Percentiles rank a stretch among this genome's conserved stretches.
Conservation (phyloP, 2,888 invertebrate genomes). For the Drosophila tanythrix region DNA sequence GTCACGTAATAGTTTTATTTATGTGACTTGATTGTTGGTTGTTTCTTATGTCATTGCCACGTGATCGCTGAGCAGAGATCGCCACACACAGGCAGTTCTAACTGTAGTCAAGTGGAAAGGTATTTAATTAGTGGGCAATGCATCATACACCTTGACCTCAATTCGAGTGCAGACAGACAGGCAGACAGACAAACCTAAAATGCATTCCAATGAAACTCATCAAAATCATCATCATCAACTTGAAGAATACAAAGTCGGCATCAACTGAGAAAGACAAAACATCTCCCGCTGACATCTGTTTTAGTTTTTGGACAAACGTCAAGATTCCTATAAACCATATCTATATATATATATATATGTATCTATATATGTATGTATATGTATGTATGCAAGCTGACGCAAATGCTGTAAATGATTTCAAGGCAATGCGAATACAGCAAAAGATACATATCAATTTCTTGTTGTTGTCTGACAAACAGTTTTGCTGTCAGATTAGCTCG, state of each 20-base stretch:
- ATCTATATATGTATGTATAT: neutral
- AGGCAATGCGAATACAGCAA: slow-evolving; percentile 53
- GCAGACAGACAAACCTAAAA: slow-evolving; percentile 5
- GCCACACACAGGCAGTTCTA: slow-evolving; percentile 45
- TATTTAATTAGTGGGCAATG: slow-evolving; percentile 28
- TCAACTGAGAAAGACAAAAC: slow-evolving; percentile 9
- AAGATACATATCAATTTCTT: slow-evolving; percentile 62
- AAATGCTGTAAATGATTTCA: slow-evolving; percentile 44
- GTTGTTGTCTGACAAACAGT: slow-evolving; percentile 64
- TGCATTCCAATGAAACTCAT: slow-evolving; percentile 64
- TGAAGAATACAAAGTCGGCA: slow-evolving; percentile 59
- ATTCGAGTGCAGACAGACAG: slow-evolving; percentile 20
- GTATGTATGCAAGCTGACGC: slow-evolving; percentile 42
- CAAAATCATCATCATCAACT: slow-evolving; percentile 34
- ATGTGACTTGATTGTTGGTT: slow-evolving; percentile 23
- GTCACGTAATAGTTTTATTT: slow-evolving; percentile 61
- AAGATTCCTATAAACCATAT: neutral
- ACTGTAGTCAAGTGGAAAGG: slow-evolving; percentile 50
- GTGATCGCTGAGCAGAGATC: slow-evolving; percentile 63
- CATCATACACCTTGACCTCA: slow-evolving; percentile 66
- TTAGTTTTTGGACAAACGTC: slow-evolving; percentile 25
- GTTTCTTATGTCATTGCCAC: slow-evolving; percentile 55
- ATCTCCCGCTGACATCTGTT: slow-evolving; percentile 49
- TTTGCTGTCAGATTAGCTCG: slow-evolving; percentile 74
- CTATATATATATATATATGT: neutral